Evolutionary conservation across 2,888 invertebrate species (phyloP), one percentile per base, ranked within the genome.

Genomic region (Odontocolon sp.): DNA sequence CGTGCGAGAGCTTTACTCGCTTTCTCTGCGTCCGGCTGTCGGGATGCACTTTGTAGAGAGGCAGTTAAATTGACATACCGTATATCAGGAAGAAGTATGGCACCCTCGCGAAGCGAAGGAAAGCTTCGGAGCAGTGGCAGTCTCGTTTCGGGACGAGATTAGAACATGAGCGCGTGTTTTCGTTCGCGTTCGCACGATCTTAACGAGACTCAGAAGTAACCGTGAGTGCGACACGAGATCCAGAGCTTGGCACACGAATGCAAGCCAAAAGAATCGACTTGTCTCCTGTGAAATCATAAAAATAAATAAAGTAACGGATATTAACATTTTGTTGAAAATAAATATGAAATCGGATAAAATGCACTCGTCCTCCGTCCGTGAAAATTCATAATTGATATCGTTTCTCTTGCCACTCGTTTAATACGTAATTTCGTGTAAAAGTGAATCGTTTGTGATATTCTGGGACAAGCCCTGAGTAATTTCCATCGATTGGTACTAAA

Each of bases 1-100:
- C 71, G 59, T 52, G 66, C 45, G 56, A 45, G 52, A 67, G 70
- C 69, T 63, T 28, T 11, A n/a, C 31, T 45, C 11, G 33, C 9
- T 31, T 33, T 14, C 23, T 42, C 54, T 6, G 31, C 8, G 11
- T 54, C 26, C 26, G 18, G 28, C 11, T 28, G 56, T 61, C 57
- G 57, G 68, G 57, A 40, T 73, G 80, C 81, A 81, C 82, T 85
- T 83, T 81, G 83, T 80, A 72, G 78, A 77, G 78, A 79, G 78
- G 81, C 82, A 82, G 80, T 86, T 86, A 85, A 85, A 86, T 86
- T 83, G 86, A 85, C 85, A 83, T 84, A 80, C 81, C 84, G 81
- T 84, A 83, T 81, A 84, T 86, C 84, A 84, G 78, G 23, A 77
- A 81, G 84, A 86, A 82, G 82, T 82, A 84, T 83, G 79, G 80